Conservation (phyloP, 2,113 vertebrate genomes). For the Cathartes aura region DNA sequence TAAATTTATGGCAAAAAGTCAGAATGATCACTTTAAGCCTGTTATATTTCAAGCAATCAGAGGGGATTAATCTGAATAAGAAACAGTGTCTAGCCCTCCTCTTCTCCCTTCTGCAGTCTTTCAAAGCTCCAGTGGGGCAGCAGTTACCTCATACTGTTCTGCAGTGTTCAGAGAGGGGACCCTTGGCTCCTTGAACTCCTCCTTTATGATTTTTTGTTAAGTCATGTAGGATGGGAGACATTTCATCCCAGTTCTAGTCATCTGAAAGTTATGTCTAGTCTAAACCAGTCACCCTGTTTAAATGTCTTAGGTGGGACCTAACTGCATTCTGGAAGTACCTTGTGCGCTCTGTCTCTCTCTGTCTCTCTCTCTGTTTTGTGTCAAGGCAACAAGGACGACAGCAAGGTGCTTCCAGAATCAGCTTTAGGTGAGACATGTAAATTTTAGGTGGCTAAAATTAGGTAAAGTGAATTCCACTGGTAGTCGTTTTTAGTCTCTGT, state of each 20-base stretch:
- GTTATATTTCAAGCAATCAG: not conserved
- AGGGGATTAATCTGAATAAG: not conserved
- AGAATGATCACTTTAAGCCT: not conserved
- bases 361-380: not conserved
- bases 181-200: not conserved
- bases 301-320: not conserved
- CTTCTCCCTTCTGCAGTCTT: not conserved
- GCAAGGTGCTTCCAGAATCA: not conserved
- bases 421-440: not conserved
- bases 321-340: not conserved
- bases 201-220: not conserved
- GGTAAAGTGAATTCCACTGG: not conserved
- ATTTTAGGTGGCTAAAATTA: not conserved
- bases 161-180: not conserved
- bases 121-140: not conserved
- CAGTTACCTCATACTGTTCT: not conserved
- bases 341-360: accelerated
- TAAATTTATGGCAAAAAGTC: not conserved
- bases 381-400: not conserved
- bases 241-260: not conserved
- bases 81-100: not conserved
- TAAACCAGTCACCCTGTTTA: not conserved
- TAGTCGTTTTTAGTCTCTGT: not conserved
- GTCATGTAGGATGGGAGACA: not conserved
- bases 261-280: not conserved